These are phyloP conservation scores for Rousettus leschenaultii DNA, from an alignment of 2,113 vertebrate genomes.

Conservation along the genomic window DNA sequence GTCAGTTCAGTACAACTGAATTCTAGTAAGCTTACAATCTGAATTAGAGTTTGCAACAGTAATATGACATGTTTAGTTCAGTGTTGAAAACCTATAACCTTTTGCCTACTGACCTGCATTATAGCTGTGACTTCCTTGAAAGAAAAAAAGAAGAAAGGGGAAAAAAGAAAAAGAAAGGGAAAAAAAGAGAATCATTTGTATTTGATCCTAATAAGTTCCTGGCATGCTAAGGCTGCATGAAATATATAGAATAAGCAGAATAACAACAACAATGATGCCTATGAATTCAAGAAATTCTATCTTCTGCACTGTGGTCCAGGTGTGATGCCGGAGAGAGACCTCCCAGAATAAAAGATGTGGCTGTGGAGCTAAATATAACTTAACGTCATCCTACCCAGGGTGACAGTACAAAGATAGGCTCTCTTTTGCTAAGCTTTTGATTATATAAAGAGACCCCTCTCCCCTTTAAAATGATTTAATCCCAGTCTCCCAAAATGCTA, in stretches of 20 bases:
- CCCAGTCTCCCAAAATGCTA: neutral
- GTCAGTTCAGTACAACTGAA: neutral
- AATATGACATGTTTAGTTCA: slow-evolving; percentile 18
- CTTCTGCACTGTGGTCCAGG: neutral
- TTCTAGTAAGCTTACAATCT: neutral
- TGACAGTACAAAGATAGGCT: neutral
- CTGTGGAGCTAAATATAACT: neutral
- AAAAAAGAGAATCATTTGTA: neutral
- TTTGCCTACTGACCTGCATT: neutral
- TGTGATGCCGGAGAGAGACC: neutral
- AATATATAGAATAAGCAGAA: slow-evolving; percentile 10
- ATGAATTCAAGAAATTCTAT: neutral
- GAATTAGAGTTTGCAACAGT: neutral
- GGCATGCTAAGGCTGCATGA: neutral
- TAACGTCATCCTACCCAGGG: neutral
- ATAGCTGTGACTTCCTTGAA: neutral
- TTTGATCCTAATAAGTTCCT: neutral
- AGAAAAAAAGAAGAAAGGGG: neutral
- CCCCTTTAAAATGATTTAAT: neutral
- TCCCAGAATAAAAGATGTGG: neutral
- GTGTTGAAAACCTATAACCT: neutral
- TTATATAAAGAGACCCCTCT: neutral
- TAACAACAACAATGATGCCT: neutral
- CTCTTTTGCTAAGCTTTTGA: neutral
- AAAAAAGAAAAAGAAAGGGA: no score